These are phyloP conservation scores for Epizoanthus stellaris DNA, from an alignment of 92 coral and sea anemone species.

Conservation along the genomic window DNA sequence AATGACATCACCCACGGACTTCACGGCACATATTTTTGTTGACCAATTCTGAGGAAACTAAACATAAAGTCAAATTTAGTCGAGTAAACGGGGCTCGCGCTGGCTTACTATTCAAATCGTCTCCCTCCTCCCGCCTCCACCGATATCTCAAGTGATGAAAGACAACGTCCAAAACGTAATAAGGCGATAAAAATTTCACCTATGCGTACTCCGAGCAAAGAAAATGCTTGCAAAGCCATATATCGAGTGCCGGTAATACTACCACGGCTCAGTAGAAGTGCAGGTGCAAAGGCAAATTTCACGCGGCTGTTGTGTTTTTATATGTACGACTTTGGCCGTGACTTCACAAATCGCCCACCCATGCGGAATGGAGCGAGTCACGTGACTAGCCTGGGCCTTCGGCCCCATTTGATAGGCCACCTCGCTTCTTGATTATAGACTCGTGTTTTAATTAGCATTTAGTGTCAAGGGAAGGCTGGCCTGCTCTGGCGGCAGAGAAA, in stretches of 20 bases:
- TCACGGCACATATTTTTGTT: background rate
- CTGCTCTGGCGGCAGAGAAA: slow-evolving; percentile 77
- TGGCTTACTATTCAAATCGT: slow-evolving; percentile 11
- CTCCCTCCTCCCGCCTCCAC: slow-evolving; percentile 30
- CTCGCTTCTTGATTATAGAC: slow-evolving; percentile 69
- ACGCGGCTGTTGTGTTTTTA: background rate
- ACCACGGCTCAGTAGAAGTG: background rate
- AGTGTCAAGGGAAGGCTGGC: slow-evolving; percentile 95
- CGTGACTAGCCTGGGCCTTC: slow-evolving; percentile 67
- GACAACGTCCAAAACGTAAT: background rate
- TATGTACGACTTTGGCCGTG: slow-evolving; percentile 32
- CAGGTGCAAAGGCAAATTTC: slow-evolving; percentile 1
- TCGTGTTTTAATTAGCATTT: slow-evolving; percentile 90
- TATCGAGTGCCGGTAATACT: background rate
- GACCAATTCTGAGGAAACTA: background rate
- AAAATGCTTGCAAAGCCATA: background rate
- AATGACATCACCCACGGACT: background rate
- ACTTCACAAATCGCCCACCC: slow-evolving; percentile 45
- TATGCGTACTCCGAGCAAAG: background rate
- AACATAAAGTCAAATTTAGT: background rate
- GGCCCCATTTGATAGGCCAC: slow-evolving; percentile 89
- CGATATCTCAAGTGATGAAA: background rate
- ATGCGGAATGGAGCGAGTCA: slow-evolving; percentile 68
- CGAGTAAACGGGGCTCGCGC: slow-evolving; percentile 21
- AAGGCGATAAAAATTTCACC: background rate